Evolutionary conservation across 2,797 vertebrate species (phyloP), one percentile per base, ranked within the genome.

Genomic region (Antrozous pallidus): DNA sequence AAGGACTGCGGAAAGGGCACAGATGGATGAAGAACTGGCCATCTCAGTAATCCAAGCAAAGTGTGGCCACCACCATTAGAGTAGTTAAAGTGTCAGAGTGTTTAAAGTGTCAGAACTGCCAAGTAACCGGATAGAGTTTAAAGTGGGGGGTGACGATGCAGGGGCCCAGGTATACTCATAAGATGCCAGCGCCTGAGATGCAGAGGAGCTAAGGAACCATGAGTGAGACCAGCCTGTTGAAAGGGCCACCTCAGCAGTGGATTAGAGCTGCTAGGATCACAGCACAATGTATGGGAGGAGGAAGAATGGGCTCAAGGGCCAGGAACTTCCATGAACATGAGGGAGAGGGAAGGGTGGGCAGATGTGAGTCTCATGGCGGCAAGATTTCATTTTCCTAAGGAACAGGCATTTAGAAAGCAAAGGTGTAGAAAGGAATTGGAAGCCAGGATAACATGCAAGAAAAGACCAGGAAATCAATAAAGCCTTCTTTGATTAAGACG

Each of bases 301-400:
- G 42, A 56, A 61, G 20, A 38, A 17, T 8, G 1, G 51, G 31
- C 3, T 0, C 3, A 2, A 20, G 17, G 5, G 6, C 42, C 8
- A 3, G 13, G 22, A 40, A 28, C 51, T 71, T 51, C 49, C 28
- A 1, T 10, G 38, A 56, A 40, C 28, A 8, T 17, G 6, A 10
- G 38, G 7, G n/a, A 11, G 7, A 10, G 5, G 26, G 61, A 11
- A 24, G 14, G 4, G 3, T n/a, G 58, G 36, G 45, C 36, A 79
- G 47, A 11, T 7, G 0, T 20, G 31, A 80, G 22, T 22, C 31
- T 36, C 20, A 3, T 14, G 10, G 88, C 42, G 38, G 31, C 75
- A 58, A 65, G 58, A 24, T 51, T 77, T 65, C 26, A 31, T 88
- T 88, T 51, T 77, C 51, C 73, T 42, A 36, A 69, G 74, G 49